Percentiles rank a stretch among this genome's conserved stretches.
These are phyloP conservation scores for Megaceryle alcyon DNA, from an alignment of 2,797 vertebrate genomes.

Conservation along the genomic window DNA sequence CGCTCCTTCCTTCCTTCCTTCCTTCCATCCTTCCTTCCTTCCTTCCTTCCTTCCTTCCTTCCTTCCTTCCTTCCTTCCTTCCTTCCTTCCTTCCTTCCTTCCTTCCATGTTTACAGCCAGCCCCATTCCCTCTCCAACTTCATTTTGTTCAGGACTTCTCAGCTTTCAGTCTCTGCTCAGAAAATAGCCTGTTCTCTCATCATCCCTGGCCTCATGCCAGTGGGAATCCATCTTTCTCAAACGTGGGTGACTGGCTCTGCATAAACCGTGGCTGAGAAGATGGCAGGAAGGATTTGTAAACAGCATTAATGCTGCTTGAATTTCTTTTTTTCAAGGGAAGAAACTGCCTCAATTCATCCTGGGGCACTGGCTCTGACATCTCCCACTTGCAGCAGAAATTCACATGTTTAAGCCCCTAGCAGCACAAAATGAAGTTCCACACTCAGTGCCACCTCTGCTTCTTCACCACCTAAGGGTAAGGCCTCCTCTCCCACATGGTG, in stretches of 20 bases:
- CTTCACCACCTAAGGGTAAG: not conserved
- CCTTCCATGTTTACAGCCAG: not conserved
- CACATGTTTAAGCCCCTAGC: not conserved
- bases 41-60: not conserved
- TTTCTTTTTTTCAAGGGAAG: not conserved
- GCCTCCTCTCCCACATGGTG: accelerated
- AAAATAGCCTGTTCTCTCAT: constrained; percentile 18
- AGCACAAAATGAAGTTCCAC: not conserved
- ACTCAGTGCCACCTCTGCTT: not conserved
- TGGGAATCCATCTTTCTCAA: not conserved
- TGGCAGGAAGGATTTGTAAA: not conserved
- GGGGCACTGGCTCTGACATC: not conserved
- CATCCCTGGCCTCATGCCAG: constrained; percentile 4
- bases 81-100: not conserved
- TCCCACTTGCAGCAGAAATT: not conserved
- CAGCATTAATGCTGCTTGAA: not conserved
- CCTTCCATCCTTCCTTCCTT: not conserved
- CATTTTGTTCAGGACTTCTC: not conserved
- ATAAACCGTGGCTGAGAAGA: not conserved
- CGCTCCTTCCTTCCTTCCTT: not conserved
- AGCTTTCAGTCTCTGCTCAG: constrained; percentile 13
- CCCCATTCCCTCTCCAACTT: not conserved
- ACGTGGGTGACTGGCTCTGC: not conserved
- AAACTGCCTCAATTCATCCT: not conserved
- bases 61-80: not conserved